Conservation (phyloP, 2,797 vertebrate genomes). For the Phrynocephalus vlangalii region DNA sequence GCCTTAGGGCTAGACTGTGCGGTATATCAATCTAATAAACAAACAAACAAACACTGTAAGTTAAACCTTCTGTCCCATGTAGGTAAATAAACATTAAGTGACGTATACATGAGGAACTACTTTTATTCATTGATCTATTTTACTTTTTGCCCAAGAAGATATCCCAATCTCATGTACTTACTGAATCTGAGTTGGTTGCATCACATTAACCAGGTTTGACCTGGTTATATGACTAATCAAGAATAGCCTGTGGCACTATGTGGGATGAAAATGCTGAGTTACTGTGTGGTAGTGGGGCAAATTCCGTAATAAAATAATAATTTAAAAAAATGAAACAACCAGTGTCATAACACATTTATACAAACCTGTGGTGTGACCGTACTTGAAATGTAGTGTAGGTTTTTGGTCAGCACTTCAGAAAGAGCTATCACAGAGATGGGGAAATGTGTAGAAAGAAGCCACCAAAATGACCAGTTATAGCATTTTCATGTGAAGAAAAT, state of each 20-base stretch:
- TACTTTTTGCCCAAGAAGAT: neutral
- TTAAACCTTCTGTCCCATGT: neutral
- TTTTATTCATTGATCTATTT: too few relatives aligned
- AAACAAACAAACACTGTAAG: too few relatives aligned
- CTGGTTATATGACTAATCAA: neutral
- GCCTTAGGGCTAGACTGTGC: too few relatives aligned
- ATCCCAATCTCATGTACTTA: neutral
- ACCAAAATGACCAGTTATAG: neutral
- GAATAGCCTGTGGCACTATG: neutral
- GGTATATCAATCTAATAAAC: too few relatives aligned
- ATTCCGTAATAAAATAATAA: neutral
- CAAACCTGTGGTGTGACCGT: neutral
- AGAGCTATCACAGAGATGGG: neutral
- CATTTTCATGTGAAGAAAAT: neutral
- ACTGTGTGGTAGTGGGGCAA: neutral
- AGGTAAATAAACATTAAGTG: neutral
- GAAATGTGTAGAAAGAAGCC: neutral
- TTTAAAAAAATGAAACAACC: neutral
- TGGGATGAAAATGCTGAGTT: neutral
- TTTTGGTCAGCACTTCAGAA: neutral
- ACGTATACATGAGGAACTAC: neutral
- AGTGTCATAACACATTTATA: neutral
- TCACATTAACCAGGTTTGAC: neutral
- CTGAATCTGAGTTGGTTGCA: neutral
- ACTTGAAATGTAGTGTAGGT: neutral